phyloP scores from a whole-genome alignment of 92 coral and sea anemone species.

The Porites rus region DNA sequence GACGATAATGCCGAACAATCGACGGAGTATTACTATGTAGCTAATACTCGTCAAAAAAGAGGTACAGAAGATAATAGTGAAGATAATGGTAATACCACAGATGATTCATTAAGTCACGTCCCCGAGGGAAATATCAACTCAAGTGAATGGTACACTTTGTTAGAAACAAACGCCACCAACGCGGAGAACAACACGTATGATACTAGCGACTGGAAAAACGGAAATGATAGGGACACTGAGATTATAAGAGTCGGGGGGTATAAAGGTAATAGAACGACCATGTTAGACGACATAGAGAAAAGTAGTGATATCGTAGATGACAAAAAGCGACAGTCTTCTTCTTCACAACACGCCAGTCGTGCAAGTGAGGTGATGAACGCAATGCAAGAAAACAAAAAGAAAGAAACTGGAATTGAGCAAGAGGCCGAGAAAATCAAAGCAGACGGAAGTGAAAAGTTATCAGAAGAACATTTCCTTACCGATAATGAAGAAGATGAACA shows the following conservation, averaged over 20 bases:
- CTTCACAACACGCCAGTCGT: not conserved
- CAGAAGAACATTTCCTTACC: not conserved
- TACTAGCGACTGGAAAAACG: not conserved
- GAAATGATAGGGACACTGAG: not conserved
- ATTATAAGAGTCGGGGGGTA: not conserved
- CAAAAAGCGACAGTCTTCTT: not conserved
- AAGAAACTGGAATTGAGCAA: not conserved
- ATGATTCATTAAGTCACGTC: not conserved
- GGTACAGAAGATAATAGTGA: constrained; percentile 31
- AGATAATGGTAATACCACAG: not conserved
- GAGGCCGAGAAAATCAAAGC: constrained; percentile 2
- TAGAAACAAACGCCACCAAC: not conserved
- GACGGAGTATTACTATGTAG: not conserved
- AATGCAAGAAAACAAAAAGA: not conserved
- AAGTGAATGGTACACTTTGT: not conserved
- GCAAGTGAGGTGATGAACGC: not conserved
- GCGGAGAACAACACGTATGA: constrained; percentile 4
- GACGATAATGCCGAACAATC: not conserved
- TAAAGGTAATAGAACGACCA: constrained; percentile 3
- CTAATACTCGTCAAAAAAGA: constrained; percentile 42
- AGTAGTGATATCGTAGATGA: constrained; percentile 6
- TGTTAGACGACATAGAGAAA: not conserved
- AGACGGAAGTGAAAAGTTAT: not conserved
- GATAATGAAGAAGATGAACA: constrained; percentile 30
- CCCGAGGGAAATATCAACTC: not conserved